These are phyloP conservation scores for Platyrinchus mystaceus DNA, from an alignment of 2,797 vertebrate genomes.

Conservation along the genomic window DNA sequence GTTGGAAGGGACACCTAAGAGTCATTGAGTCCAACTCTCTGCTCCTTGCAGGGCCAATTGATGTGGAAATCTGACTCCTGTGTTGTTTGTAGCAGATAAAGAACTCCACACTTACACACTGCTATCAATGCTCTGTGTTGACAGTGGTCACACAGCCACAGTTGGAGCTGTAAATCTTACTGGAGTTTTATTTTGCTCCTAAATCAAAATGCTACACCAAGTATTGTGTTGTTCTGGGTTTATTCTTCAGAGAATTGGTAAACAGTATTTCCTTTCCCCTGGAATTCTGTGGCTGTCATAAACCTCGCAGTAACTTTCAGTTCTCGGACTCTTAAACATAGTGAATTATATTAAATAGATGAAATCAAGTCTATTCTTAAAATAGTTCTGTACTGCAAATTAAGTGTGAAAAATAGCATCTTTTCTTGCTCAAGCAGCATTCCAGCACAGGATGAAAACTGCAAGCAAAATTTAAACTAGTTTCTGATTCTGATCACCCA, in stretches of 20 bases:
- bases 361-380: not conserved
- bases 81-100: not conserved
- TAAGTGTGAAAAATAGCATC: not conserved
- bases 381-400: not conserved
- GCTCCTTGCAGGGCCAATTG: not conserved
- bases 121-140: not conserved
- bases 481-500: not conserved
- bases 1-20: not conserved
- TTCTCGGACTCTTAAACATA: not conserved
- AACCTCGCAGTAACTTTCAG: not conserved
- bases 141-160: not conserved
- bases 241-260: not conserved
- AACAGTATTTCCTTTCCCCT: not conserved
- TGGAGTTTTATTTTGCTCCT: not conserved
- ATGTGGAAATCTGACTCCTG: not conserved
- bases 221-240: not conserved
- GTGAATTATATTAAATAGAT: not conserved
- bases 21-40: not conserved
- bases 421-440: not conserved
- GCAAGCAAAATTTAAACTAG: not conserved
- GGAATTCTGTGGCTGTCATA: not conserved
- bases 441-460: not conserved
- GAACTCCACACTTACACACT: not conserved
- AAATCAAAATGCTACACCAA: not conserved
- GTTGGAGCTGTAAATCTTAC: not conserved